A percentile compares a stretch with the other conserved stretches of the same genome.
These are phyloP conservation scores for Zootoca vivipara DNA, from an alignment of 2,113 vertebrate species.

Conservation along the genomic window DNA sequence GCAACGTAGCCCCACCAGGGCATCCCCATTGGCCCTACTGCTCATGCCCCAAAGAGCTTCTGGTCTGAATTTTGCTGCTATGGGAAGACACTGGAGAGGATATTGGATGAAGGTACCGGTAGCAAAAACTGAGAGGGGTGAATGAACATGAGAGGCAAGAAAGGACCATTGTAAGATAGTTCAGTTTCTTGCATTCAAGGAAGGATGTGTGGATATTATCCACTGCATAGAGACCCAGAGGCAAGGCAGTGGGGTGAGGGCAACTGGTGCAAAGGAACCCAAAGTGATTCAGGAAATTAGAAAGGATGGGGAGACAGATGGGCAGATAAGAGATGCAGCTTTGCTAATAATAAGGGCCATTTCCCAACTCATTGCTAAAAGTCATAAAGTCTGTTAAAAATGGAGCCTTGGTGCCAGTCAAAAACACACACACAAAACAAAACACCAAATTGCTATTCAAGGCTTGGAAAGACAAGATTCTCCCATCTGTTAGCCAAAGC, in stretches of 20 bases:
- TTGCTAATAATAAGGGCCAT: constrained; percentile 24
- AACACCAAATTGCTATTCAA: constrained; percentile 37
- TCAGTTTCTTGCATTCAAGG: not conserved
- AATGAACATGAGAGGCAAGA: not conserved
- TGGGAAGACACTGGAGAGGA: not conserved
- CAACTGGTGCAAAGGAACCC: not conserved
- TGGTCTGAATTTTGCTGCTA: not conserved
- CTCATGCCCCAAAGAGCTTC: not conserved
- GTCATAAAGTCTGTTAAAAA: constrained; percentile 35
- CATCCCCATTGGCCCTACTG: no score
- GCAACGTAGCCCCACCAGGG: no score
- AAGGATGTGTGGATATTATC: not conserved
- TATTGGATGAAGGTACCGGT: not conserved
- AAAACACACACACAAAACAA: not conserved
- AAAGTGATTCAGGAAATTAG: not conserved
- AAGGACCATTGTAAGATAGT: not conserved
- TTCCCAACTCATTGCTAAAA: constrained; percentile 35
- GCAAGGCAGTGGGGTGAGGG: not conserved
- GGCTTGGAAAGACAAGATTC: constrained; percentile 48
- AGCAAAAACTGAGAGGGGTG: not conserved
- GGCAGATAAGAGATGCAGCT: constrained; percentile 7
- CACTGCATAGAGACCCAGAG: not conserved
- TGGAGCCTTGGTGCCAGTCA: constrained; percentile 15
- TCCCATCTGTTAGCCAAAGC: constrained; percentile 54
- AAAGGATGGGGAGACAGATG: constrained; percentile 37